phyloP scores from a whole-genome alignment of 2,888 invertebrate species.

The Anthrax anthrax region DNA sequence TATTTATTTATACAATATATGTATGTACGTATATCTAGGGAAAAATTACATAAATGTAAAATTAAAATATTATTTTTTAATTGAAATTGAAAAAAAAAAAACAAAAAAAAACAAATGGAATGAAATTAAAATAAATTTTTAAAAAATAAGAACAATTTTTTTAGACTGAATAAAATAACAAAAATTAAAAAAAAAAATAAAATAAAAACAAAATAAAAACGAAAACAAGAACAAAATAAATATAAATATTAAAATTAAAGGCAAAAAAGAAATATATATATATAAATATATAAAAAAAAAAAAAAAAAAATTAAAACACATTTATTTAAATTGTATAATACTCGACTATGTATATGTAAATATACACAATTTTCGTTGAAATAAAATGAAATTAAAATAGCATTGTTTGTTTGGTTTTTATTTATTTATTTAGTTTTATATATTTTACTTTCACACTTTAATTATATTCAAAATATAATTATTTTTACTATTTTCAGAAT shows the following conservation, averaged over 20 bases:
- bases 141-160: no score
- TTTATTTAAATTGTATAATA: background rate
- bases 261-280: conserved; percentile 6
- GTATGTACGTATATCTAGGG: no score
- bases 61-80: no score
- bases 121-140: background rate
- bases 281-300: background rate
- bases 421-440: no score
- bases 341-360: background rate
- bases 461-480: no score
- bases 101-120: no score
- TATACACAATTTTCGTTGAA: background rate
- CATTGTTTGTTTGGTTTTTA: background rate
- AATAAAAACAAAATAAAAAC: conserved; percentile 2
- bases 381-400: background rate
- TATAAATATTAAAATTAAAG: conserved; percentile 9
- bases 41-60: no score
- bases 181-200: conserved; percentile 13
- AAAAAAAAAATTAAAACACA: conserved; percentile 1
- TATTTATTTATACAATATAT: no score
- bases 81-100: no score
- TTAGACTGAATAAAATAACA: no score
- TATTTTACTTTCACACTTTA: no score
- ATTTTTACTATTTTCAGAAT: no score
- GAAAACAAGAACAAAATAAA: conserved; percentile 15